Base-by-base conservation (phyloP, 1,140 invertebrate genomes). In the Ectropis grisescens region DNA sequence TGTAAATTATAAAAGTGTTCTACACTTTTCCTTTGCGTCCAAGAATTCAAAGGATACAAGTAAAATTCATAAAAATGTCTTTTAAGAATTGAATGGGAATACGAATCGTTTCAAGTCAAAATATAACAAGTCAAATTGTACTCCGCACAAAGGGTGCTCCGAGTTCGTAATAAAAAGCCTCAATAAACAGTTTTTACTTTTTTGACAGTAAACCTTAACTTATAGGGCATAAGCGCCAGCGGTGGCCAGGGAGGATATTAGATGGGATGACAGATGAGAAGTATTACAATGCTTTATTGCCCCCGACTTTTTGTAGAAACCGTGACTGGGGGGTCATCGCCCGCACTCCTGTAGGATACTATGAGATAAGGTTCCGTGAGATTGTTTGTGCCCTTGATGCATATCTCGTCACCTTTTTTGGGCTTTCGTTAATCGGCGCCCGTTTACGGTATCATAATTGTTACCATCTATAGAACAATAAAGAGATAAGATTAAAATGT, bases 231-330 rank as follows among this genome's bases (percentile, higher is more conserved):
- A 65, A 59, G 65, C 49, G 41, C 42, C 46, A 59, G 29, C 26
- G 41, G 4, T 9, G 19, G 11, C 8, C 28, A 38, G 56, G 58
- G 52, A 55, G 57, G 46, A 39, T 58, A 58, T 50, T 42, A 41
- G 43, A 48, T 64, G 53, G 62, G 58, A 69, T 66, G 70, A 71
- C 68, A 69, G 58, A 74, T 66, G 67, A 71, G 50, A 51, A 40
- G 56, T 66, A 60, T 61, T 55, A 47, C 37, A 58, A 62, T 66
- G 58, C 39, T 72, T 67, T 72, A 72, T 70, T 62, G 47, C 45
- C 31, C 40, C 38, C 26, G 38, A 44, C 45, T 55, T 58, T 56
- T 65, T 66, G 47, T 56, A 37, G 36, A 52, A 67, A 67, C 60
- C 65, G 54, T 66, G 52, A 61, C 50, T 64, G 32, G 47, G 35